Conservation (phyloP, 2,113 vertebrate species). For the Dolichotis patagonum region DNA sequence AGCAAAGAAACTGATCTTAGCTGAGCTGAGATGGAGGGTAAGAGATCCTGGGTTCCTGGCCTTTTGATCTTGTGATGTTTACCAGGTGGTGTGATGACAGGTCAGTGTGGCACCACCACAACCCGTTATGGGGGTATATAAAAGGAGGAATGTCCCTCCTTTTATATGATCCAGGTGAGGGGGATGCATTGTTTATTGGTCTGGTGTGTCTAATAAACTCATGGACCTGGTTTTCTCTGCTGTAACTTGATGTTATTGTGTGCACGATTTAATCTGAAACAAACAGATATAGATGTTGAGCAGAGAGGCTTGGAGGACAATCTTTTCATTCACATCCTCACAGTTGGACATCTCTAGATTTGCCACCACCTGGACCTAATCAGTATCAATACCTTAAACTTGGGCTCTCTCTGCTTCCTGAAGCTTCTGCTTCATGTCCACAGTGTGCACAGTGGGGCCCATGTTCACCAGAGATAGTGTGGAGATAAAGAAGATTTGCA, state of each 20-base stretch:
- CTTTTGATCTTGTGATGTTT: neutral
- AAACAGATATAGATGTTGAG: slow-evolving; percentile 91
- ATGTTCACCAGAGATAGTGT: slow-evolving; percentile 96
- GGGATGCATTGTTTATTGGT: neutral
- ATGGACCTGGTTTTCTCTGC: neutral
- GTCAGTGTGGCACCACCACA: neutral
- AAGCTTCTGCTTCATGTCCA: slow-evolving; percentile 89
- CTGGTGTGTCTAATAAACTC: neutral
- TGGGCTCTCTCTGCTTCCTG: slow-evolving; percentile 82
- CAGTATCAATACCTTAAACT: neutral
- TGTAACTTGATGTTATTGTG: neutral
- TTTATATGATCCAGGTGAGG: neutral
- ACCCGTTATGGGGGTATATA: too few species aligned
- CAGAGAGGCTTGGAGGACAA: slow-evolving; percentile 91
- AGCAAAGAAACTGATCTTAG: too few species aligned
- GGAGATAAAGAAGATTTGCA: slow-evolving; percentile 98
- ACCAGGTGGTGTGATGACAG: neutral
- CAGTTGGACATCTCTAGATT: slow-evolving; percentile 82
- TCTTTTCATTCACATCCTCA: slow-evolving; percentile 85
- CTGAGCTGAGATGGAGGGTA: too few species aligned
- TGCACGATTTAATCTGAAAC: neutral
- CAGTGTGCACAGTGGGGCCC: slow-evolving; percentile 94
- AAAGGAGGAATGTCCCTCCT: neutral
- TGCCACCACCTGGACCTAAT: slow-evolving; percentile 83
- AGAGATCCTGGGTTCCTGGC: too few species aligned